A percentile compares a stretch with the other conserved stretches of the same genome.
Conservation (phyloP, 92 coral and sea anemone species). For the Porites lobata region DNA sequence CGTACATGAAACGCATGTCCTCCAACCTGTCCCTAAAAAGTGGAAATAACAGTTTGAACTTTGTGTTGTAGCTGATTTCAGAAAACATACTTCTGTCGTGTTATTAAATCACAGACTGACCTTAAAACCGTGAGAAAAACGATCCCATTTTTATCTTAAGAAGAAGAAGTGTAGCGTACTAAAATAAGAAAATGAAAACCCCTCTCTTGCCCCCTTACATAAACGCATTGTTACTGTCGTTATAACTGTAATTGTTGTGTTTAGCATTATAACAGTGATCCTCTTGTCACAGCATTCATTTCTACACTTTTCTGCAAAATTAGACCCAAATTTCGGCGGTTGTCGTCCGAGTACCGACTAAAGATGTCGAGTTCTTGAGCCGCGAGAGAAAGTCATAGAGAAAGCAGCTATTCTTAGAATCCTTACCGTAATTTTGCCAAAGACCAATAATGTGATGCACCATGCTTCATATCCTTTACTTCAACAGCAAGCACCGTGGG, state of each 20-base stretch:
- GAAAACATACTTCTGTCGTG: too few species aligned
- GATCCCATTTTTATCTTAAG: too few species aligned
- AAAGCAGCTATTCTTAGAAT: neutral
- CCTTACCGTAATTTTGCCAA: slow-evolving; percentile 87
- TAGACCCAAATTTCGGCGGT: neutral
- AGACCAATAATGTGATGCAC: slow-evolving; percentile 95
- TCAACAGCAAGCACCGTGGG: slow-evolving; percentile 93
- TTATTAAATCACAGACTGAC: too few species aligned
- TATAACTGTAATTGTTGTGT: too few species aligned
- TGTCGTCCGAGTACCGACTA: neutral
- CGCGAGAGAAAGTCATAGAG: neutral
- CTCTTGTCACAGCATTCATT: too few species aligned
- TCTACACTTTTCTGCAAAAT: neutral
- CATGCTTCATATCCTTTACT: slow-evolving; percentile 91
- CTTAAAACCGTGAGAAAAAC: too few species aligned
- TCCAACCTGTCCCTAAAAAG: slow-evolving; percentile 82
- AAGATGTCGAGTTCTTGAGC: too few species aligned
- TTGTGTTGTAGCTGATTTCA: neutral
- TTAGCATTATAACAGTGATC: too few species aligned
- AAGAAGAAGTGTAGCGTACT: too few species aligned
- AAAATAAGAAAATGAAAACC: too few species aligned
- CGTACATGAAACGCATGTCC: slow-evolving; percentile 94
- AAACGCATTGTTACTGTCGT: too few species aligned
- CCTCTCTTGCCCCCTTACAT: too few species aligned
- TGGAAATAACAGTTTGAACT: neutral